A percentile compares a stretch with the other conserved stretches of the same genome.
These are phyloP conservation scores for Epinotia nisella DNA, from an alignment of 2,888 invertebrate genomes.

Conservation along the genomic window DNA sequence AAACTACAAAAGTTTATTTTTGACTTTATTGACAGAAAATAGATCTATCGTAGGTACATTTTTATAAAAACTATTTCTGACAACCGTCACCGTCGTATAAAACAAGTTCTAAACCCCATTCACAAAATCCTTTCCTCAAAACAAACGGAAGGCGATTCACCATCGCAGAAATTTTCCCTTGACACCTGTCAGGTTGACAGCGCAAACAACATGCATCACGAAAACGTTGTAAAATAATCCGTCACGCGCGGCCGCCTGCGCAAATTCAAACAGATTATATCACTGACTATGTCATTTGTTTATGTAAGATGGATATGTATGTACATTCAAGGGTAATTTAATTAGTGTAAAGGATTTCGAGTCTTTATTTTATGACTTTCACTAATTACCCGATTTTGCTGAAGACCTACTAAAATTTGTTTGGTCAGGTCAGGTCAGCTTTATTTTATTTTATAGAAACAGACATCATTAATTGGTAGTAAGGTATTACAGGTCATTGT, in stretches of 20 bases:
- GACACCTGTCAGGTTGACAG: conserved; percentile 29
- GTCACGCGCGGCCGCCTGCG: conserved; percentile 35
- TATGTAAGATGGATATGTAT: neutral
- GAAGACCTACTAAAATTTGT: too few relatives aligned
- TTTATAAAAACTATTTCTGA: neutral
- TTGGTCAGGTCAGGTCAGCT: too few relatives aligned
- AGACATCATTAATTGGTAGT: too few relatives aligned
- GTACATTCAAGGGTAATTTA: neutral
- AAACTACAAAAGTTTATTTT: too few relatives aligned
- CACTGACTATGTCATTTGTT: conserved; percentile 45
- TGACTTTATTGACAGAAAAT: too few relatives aligned
- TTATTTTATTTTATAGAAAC: too few relatives aligned
- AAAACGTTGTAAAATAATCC: conserved; percentile 36
- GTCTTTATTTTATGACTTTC: neutral
- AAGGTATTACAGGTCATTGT: too few relatives aligned
- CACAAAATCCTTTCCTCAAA: neutral
- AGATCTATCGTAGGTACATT: too few relatives aligned
- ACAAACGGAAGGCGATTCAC: conserved; percentile 19
- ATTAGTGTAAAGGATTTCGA: neutral
- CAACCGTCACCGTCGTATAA: neutral
- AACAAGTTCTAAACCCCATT: neutral
- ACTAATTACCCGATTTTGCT: too few relatives aligned
- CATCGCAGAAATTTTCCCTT: conserved; percentile 37
- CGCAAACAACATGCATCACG: conserved; percentile 32
- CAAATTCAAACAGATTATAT: conserved; percentile 45